These are phyloP conservation scores for Danio kyathit DNA, from an alignment of 2,797 vertebrate species.

Conservation along the genomic window DNA sequence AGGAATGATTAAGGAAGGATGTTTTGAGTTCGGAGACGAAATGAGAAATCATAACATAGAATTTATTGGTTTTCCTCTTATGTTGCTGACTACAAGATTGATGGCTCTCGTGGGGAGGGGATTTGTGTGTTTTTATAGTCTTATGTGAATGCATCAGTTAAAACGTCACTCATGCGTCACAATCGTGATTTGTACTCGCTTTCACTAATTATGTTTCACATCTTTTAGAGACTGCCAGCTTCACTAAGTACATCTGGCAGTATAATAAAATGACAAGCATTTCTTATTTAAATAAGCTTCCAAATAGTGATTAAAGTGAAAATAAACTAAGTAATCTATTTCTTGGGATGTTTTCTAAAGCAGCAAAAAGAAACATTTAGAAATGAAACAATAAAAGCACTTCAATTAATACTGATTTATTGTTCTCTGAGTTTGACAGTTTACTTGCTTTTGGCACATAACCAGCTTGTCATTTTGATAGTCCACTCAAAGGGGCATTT, in stretches of 20 bases:
- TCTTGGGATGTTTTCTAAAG: neutral
- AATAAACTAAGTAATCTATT: neutral
- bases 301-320: neutral
- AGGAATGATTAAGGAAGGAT: conserved; percentile 59
- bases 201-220: conserved; percentile 29
- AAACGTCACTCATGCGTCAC: conserved; percentile 23
- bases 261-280: conserved; percentile 55
- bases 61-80: conserved; percentile 38
- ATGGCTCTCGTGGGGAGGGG: neutral
- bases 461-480: neutral
- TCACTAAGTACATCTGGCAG: conserved; percentile 47
- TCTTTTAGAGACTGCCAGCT: conserved; percentile 18
- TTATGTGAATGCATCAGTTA: conserved; percentile 17
- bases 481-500: neutral
- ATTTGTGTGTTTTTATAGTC: conserved; percentile 3
- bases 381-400: conserved; percentile 1
- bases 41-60: conserved; percentile 40
- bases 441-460: neutral
- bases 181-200: neutral
- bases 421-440: neutral
- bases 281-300: neutral
- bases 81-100: conserved; percentile 46
- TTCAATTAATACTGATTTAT: neutral
- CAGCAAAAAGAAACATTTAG: neutral
- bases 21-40: conserved; percentile 52